Conservation (phyloP, 2,797 vertebrate genomes). For the Podargus strigoides region DNA sequence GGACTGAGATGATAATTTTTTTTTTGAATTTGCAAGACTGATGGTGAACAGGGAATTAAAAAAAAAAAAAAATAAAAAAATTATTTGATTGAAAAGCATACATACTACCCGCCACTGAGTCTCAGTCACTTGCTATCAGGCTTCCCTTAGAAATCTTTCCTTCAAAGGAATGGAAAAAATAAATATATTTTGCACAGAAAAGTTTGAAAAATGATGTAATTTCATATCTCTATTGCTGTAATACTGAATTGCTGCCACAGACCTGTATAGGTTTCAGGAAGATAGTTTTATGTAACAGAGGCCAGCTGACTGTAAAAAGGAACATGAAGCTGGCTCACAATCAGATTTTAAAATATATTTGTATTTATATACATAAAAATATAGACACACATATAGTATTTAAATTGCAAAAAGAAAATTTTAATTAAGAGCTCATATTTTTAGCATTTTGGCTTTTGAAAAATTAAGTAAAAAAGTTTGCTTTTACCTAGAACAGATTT, state of each 20-base stretch:
- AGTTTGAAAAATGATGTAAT: background rate
- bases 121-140: slow-evolving; percentile 18
- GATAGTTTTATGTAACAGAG: background rate
- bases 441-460: background rate
- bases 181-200: background rate
- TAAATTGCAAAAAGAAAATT: background rate
- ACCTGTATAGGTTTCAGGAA: background rate
- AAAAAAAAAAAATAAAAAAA: background rate
- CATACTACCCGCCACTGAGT: background rate
- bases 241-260: background rate
- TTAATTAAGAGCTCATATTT: background rate
- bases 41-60: background rate
- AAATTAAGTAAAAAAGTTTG: background rate
- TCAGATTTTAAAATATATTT: background rate
- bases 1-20: background rate
- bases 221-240: background rate
- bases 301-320: background rate
- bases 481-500: background rate
- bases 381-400: background rate
- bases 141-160: background rate
- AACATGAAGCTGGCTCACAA: background rate
- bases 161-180: background rate
- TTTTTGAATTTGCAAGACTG: background rate
- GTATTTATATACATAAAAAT: background rate
- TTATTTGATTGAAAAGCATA: background rate